Evolutionary conservation across 1,140 invertebrate species (phyloP).

Genomic region (Gonioctena quinquepunctata): DNA sequence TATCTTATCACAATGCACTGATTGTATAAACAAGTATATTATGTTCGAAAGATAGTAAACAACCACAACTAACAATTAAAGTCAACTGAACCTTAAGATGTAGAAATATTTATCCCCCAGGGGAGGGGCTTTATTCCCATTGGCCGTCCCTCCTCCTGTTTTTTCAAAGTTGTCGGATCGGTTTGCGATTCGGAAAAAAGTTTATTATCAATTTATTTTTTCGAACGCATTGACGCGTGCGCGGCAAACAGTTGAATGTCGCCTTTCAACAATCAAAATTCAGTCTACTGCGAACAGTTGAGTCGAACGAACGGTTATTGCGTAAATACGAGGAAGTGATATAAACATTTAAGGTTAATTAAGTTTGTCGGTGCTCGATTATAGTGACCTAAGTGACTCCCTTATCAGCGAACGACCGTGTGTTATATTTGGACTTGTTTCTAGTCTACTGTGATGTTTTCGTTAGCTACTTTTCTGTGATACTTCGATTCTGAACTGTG

Average conservation of each 20-base stretch:
- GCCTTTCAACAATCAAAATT: not conserved
- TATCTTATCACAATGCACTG: not conserved
- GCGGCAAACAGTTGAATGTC: not conserved
- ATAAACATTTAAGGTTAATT: not conserved
- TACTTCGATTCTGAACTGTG: slow-evolving; percentile 26
- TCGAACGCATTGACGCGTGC: not conserved
- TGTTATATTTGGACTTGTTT: slow-evolving; percentile 18
- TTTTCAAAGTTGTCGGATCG: not conserved
- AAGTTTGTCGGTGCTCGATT: not conserved
- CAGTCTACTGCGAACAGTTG: not conserved
- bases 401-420: slow-evolving; percentile 4
- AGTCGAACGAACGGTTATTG: not conserved
- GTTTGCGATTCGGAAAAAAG: not conserved
- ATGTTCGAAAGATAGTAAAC: not conserved
- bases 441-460: slow-evolving; percentile 30
- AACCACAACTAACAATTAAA: not conserved
- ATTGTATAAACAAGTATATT: not conserved
- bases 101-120: not conserved
- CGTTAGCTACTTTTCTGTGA: slow-evolving; percentile 23
- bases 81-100: not conserved
- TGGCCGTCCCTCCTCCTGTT: not conserved
- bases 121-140: not conserved
- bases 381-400: not conserved
- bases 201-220: not conserved
- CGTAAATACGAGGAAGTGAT: not conserved